These are phyloP conservation scores for Drosophila lini DNA, from an alignment of 1,140 invertebrate genomes.

Conservation along the genomic window DNA sequence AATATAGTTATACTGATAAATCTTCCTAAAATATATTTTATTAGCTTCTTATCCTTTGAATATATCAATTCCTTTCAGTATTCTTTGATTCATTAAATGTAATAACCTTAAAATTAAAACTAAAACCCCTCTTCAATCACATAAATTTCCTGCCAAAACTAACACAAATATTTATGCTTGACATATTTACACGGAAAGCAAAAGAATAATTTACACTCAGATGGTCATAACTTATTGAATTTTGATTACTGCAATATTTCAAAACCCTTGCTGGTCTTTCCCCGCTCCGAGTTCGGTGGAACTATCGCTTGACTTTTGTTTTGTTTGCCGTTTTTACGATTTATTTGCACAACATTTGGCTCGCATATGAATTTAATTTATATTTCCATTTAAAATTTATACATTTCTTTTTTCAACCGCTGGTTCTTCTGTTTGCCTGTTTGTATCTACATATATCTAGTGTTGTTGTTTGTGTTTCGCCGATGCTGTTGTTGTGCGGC, in stretches of 20 bases:
- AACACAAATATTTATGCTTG: slow-evolving; percentile 23
- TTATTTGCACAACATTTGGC: slow-evolving; percentile 81
- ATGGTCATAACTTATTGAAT: slow-evolving; percentile 63
- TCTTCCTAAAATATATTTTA: not conserved
- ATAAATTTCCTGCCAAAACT: slow-evolving; percentile 15
- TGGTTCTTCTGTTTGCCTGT: slow-evolving; percentile 11
- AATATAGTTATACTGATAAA: no score
- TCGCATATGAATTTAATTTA: slow-evolving; percentile 81
- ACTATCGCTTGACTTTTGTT: slow-evolving; percentile 36
- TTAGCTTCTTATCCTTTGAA: not conserved
- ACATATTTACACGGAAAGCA: slow-evolving; percentile 18
- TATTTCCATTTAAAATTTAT: slow-evolving; percentile 80
- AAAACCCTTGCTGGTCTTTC: slow-evolving; percentile 9
- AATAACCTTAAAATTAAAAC: not conserved
- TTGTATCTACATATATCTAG: slow-evolving; percentile 34
- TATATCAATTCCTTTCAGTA: not conserved
- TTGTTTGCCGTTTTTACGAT: slow-evolving; percentile 75
- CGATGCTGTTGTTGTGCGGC: slow-evolving; percentile 42
- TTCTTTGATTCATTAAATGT: not conserved
- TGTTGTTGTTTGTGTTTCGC: slow-evolving; percentile 39
- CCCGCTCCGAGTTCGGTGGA: not conserved
- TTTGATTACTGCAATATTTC: slow-evolving; percentile 69
- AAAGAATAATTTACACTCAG: slow-evolving; percentile 45
- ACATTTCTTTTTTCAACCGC: slow-evolving; percentile 57
- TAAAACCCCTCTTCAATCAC: not conserved